Evolutionary conservation across 23 tunicate species (phyloP), one percentile per base, ranked within the genome.

Genomic region (Halocynthia roretzi): DNA sequence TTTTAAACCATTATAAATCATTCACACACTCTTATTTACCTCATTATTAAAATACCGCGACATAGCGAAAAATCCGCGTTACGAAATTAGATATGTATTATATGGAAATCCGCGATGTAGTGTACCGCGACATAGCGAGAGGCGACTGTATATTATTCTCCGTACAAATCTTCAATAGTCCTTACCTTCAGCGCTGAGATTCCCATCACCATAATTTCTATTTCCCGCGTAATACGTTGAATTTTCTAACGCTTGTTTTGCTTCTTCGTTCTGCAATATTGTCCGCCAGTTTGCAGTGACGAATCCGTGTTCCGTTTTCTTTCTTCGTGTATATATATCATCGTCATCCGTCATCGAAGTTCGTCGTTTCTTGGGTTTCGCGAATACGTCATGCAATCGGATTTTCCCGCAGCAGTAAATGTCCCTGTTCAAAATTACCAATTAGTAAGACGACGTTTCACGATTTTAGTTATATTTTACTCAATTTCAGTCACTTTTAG

Each of bases 401-500:
- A 31, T 31, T 31, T 31, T 65, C 0, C 48, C 22, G 19, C 70
- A 65, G 5, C 70, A 65, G 19, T 65, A 65, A 40, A 40, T 20
- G 22, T 65, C 70, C 70, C 70, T 65, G 70, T 65, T 65, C 9
- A 65, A 10, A 65, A 65, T 58, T 17, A 58, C 64, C 44, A 31
- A 31, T 31, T 31, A 31, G 4, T 31, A 31, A 31, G n/a, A n/a
- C n/a, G n/a, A n/a, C n/a, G 44, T 31, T 31, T 31, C 44, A 31
- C 44, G 44, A 4, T 31, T 31, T 0, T 31, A 31, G 44, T n/a
- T n/a, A n/a, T n/a, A n/a, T n/a, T n/a, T n/a, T n/a, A n/a, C n/a
- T n/a, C n/a, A n/a, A n/a, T n/a, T n/a, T n/a, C n/a, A n/a, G n/a
- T n/a, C n/a, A n/a, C n/a, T n/a, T n/a, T n/a, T n/a, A n/a, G n/a